Percentiles rank a stretch among this genome's conserved stretches.
phyloP scores from a whole-genome alignment of 2,797 vertebrate species.

The Sebastes minor region DNA sequence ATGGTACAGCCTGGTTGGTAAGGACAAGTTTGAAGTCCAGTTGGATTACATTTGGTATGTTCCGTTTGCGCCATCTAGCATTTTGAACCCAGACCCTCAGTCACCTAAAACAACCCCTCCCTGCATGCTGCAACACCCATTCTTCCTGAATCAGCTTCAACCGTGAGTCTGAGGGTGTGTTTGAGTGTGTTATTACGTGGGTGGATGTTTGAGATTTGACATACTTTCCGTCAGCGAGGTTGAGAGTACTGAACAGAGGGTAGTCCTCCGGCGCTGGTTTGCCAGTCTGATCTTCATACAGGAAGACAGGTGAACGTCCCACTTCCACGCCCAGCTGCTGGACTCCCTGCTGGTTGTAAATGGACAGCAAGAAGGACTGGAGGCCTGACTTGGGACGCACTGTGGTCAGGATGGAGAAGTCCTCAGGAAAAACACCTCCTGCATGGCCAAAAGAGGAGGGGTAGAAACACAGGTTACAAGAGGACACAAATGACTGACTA shows the following conservation, averaged over 20 bases:
- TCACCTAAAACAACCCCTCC: neutral
- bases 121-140: neutral
- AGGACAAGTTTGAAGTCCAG: neutral
- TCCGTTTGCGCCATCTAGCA: neutral
- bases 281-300: slow-evolving; percentile 95
- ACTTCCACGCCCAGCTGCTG: slow-evolving; percentile 96
- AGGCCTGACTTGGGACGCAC: slow-evolving; percentile 92
- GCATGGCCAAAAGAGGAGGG: neutral
- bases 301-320: slow-evolving; percentile 94
- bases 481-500: neutral
- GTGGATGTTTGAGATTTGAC: slow-evolving; percentile 57
- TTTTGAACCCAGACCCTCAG: neutral
- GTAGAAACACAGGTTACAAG: neutral
- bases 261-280: slow-evolving; percentile 94
- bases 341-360: slow-evolving; percentile 93
- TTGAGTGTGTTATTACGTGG: neutral
- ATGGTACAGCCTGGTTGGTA: neutral
- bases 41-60: neutral
- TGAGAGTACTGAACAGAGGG: slow-evolving; percentile 91
- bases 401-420: slow-evolving; percentile 97
- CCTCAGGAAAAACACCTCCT: slow-evolving; percentile 93
- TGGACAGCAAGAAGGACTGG: slow-evolving; percentile 94
- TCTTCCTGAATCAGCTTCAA: slow-evolving; percentile 1
- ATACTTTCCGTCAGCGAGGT: slow-evolving; percentile 96
- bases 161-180: neutral